Base-by-base conservation (phyloP, 2,888 invertebrate genomes). In the Lottia gigantea region DNA sequence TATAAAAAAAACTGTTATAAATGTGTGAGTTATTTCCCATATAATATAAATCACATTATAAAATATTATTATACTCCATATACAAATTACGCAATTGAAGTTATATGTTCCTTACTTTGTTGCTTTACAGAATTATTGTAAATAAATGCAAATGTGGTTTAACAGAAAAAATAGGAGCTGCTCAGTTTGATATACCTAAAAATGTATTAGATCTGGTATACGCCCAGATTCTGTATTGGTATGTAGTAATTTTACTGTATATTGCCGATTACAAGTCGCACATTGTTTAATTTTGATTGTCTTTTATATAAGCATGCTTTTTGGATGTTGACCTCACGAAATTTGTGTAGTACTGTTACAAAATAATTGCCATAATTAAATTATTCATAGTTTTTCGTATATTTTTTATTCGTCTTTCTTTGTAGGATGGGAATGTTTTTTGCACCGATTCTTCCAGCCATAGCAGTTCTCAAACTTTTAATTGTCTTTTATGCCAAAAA, bases 401-500 rank as follows among this genome's bases (percentile, higher is more conserved):
- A n/a, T n/a, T 31, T 46, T 12, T 19, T n/a, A n/a, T 67, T 15
- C 26, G 26, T 64, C n/a, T 65, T n/a, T 31, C 23, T 61, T 80
- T 83, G 46, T 75, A 87, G 87, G 87, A 91, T 95, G 82, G 95
- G 95, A 0, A 91, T 93, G 16, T 95, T 95, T 85, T 96, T 94
- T 89, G 93, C 93, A 1, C 95, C 96, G 0, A 91, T 95, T 25
- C 86, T 95, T 14, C 94, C 95, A 0, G 91, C 93, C 0, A 91
- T 95, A 3, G 92, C 93, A 0, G 91, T 93, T 0, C 81, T 94
- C 15, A 92, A 94, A 72, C 93, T 92, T 72, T 93, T 95, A 77
- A 82, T 94, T 0, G 90, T 94, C 78, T 96, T 95, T 85, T 95
- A 95, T 83, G 90, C 95, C 0, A 95, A 96, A 87, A 83, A 82